These are phyloP conservation scores for Kuschelorhynchus macadamiae DNA, from an alignment of 2,888 invertebrate species.

Conservation along the genomic window DNA sequence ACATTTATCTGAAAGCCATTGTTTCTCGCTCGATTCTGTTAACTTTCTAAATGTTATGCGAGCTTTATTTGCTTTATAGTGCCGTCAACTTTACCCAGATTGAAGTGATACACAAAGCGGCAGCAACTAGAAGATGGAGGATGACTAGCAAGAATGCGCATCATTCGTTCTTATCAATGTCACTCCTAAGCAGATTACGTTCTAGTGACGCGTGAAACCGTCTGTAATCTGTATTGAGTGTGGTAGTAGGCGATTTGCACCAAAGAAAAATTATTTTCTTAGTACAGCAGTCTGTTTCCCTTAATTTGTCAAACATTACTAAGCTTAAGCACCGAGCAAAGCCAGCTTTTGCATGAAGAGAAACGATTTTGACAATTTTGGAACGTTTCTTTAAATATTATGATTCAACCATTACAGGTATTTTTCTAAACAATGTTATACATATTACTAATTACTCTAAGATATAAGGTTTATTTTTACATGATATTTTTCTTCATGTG, in stretches of 20 bases:
- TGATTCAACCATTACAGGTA: too few species aligned
- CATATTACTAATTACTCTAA: too few species aligned
- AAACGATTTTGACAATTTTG: too few species aligned
- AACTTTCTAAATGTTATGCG: conserved; percentile 28
- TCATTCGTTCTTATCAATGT: conserved; percentile 76
- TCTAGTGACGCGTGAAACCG: conserved; percentile 71
- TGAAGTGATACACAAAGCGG: conserved; percentile 38
- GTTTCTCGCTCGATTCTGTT: conserved; percentile 30
- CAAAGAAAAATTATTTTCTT: too few species aligned
- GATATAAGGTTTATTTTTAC: too few species aligned
- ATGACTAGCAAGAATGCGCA: conserved; percentile 64
- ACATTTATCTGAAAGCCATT: conserved; percentile 34
- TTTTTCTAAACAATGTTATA: too few species aligned
- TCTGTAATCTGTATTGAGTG: conserved; percentile 67
- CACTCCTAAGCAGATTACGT: conserved; percentile 74
- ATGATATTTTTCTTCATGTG: too few species aligned
- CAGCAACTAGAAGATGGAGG: conserved; percentile 50
- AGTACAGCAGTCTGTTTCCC: too few species aligned
- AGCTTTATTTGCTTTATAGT: conserved; percentile 36
- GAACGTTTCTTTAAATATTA: too few species aligned
- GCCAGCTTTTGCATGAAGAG: too few species aligned
- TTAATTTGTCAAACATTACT: too few species aligned
- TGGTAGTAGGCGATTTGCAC: conserved; percentile 54
- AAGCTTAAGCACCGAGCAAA: too few species aligned
- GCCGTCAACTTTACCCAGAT: conserved; percentile 44